Evolutionary conservation across 2,888 invertebrate species (phyloP).

Genomic region (Lacanobia wlatinum): DNA sequence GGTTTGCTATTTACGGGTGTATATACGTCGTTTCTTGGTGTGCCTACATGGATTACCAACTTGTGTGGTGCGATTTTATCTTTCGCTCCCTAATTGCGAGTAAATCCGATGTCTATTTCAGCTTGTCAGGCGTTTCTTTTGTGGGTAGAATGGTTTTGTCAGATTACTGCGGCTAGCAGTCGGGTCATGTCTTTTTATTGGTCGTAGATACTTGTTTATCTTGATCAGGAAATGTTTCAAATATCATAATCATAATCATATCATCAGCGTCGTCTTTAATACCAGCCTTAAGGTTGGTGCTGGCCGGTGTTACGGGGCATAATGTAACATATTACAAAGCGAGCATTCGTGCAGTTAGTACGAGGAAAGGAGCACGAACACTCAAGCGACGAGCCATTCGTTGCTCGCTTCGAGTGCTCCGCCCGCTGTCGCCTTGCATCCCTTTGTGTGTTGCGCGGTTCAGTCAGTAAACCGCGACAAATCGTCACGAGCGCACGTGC

Average conservation of each 20-base stretch:
- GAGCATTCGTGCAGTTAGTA: too few relatives aligned
- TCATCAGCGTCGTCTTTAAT: neutral
- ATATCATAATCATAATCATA: too few relatives aligned
- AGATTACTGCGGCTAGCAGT: conserved; percentile 3
- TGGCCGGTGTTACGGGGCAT: too few relatives aligned
- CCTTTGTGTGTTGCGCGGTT: too few relatives aligned
- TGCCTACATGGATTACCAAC: conserved; percentile 60
- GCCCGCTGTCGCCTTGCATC: too few relatives aligned
- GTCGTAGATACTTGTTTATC: neutral
- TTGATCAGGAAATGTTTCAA: neutral
- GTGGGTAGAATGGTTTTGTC: conserved; percentile 12
- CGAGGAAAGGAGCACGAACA: too few relatives aligned
- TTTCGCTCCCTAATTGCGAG: conserved; percentile 49
- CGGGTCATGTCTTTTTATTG: conserved; percentile 2
- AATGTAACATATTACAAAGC: too few relatives aligned
- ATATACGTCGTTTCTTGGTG: conserved; percentile 53
- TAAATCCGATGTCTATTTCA: conserved; percentile 34
- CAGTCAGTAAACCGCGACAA: too few relatives aligned
- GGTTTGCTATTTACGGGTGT: conserved; percentile 69
- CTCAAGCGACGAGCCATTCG: too few relatives aligned
- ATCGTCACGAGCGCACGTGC: too few relatives aligned
- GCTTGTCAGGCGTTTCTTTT: conserved; percentile 32
- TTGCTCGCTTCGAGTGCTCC: too few relatives aligned
- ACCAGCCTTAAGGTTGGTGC: neutral
- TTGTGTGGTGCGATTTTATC: conserved; percentile 58